Base-by-base conservation (phyloP, 2,888 invertebrate species). In the Sphaeridia pumilis region DNA sequence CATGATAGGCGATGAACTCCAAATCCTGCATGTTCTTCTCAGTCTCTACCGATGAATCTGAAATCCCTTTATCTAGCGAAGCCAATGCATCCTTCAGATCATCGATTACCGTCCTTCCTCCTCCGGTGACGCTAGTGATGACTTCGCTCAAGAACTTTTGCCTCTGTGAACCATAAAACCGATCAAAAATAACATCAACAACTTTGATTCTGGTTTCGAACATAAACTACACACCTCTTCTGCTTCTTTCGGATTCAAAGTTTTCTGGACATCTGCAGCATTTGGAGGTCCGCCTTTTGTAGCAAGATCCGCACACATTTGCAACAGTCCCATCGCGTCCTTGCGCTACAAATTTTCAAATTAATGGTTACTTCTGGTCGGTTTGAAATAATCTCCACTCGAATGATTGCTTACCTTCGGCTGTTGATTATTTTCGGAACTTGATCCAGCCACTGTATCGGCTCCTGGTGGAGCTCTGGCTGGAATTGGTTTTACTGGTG, bases 1-100 rank as follows among this genome's bases (percentile, higher is more conserved):
- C 52, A 41, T 52, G 52, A 41, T 52, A 52, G 5, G 52, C 10
- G 31, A 52, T 35, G 25, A 52, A 52, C 22, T 52, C 36, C 1
- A 52, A 34, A 38, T 46, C 41, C 10, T 46, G 27, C 17, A 52
- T 3, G 34, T 52, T 45, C 17, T 26, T 36, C 1, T 22, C 28
- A 21, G 28, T 22, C 4, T n/a, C 27, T 34, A 38, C 46, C 22
- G 26, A 14, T 17, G 27, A n/a, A n/a, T 46, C 31, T 12, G 46
- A 43, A 14, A 46, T 38, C 2, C 46, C 52, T 10, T 31, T 42
- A 22, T 45, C 34, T 21, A 52, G 25, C 20, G 38, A 17, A 12
- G n/a, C 17, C 2, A 41, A 22, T 3, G 46, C 4, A 14, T 41
- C 38, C 21, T 46, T 46, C 14, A 52, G 26, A 12, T 52, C 46